A percentile compares a stretch with the other conserved stretches of the same genome.
These are phyloP conservation scores for Isotomurus palustris DNA, from an alignment of 2,888 invertebrate species.

Conservation along the genomic window DNA sequence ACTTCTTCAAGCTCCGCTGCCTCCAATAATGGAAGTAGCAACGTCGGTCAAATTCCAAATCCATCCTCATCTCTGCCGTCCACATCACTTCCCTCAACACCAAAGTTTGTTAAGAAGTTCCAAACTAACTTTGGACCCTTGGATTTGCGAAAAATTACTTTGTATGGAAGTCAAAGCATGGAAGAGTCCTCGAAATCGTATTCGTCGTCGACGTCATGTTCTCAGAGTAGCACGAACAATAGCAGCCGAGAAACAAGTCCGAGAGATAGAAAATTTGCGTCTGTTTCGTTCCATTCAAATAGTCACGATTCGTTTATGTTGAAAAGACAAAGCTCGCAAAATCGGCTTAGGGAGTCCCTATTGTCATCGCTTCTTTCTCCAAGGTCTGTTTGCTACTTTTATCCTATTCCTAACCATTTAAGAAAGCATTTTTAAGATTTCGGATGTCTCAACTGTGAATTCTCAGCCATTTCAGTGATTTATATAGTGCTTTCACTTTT, in stretches of 20 bases:
- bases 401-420: not conserved
- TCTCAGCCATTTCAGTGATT: no score
- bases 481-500: no score
- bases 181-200: constrained; percentile 19
- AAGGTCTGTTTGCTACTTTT: constrained; percentile 26
- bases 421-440: no score
- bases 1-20: constrained; percentile 24
- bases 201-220: constrained; percentile 20
- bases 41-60: constrained; percentile 8
- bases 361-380: constrained; percentile 42
- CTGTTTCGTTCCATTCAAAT: constrained; percentile 29
- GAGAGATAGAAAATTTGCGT: constrained; percentile 27
- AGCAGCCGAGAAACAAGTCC: constrained; percentile 41
- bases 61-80: not conserved
- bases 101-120: constrained; percentile 42
- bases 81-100: constrained; percentile 37
- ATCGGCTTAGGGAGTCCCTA: constrained; percentile 39
- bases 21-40: constrained; percentile 6
- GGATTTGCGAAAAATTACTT: constrained; percentile 41
- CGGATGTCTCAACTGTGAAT: no score
- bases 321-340: constrained; percentile 44
- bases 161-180: constrained; percentile 35
- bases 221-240: constrained; percentile 26
- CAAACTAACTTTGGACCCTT: constrained; percentile 43
- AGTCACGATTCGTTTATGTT: constrained; percentile 42